Evolutionary conservation across 2,888 invertebrate genomes (phyloP), one percentile per base, ranked within the genome.

Genomic region (Sarcophaga subvicina): DNA sequence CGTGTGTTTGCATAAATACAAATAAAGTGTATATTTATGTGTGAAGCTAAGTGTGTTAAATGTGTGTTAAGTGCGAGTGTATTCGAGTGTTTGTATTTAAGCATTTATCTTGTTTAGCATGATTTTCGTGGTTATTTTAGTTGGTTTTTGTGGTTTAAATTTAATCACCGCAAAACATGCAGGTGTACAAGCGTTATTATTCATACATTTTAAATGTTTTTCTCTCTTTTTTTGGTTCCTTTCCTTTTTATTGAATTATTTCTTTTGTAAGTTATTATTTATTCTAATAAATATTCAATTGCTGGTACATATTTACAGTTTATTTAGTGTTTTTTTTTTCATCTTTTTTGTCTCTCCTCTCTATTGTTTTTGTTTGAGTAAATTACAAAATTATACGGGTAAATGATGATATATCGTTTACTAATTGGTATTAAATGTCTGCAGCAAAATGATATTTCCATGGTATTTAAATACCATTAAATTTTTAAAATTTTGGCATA

Each of bases 131-230:
- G 88, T 77, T 76, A 80, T 71, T 88, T 87, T 84, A 75, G 79
- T 79, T 83, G 78, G 76, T 78, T 80, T 80, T 86, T 88, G 88
- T 60, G 86, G 83, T 77, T 82, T 54, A 78, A 88, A 86, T 88
- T 86, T 85, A 88, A 87, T 83, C 79, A 87, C 88, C 88, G 22
- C 63, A 76, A 86, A 86, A 77, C 86, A 87, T 89, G 83, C 87
- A 87, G 87, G 85, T 87, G 85, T 79, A 60, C 73, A 67, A 49
- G 49, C 69, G 8, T 47, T 62, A 79, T 71, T 72, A 54, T 14
- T 49, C 27, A 54, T 62, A 47, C 22, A 59, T 47, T 70, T 47
- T 70, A 70, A 10, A 70, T 8, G 12, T 54, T 37, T 17, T 8
- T 8, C 12, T 4, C 22, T 69, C 70, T 49, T 79, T 62, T 78